phyloP scores from a whole-genome alignment of 2,113 vertebrate genomes.

The Tetrax tetrax region DNA sequence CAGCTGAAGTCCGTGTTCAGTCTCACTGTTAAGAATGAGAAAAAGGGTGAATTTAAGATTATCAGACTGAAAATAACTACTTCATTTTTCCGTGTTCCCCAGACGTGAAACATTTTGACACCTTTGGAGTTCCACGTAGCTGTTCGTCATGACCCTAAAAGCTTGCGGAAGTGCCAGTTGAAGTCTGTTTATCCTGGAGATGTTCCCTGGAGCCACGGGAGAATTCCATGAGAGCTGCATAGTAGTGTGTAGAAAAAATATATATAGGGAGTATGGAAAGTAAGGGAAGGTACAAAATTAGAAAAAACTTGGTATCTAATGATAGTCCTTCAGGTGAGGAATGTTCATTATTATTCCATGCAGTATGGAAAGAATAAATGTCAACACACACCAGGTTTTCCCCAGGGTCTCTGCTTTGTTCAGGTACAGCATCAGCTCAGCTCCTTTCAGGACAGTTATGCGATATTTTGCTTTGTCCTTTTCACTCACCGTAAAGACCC shows the following conservation, averaged over 20 bases:
- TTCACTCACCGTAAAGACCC: not conserved
- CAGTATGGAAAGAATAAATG: not conserved
- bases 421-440: not conserved
- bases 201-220: not conserved
- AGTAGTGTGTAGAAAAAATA: not conserved
- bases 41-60: not conserved
- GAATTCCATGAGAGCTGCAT: not conserved
- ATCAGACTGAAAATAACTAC: not conserved
- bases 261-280: not conserved
- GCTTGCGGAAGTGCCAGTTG: not conserved
- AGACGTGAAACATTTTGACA: not conserved
- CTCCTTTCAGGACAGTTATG: not conserved
- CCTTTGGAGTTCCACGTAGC: not conserved
- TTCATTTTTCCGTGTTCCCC: not conserved
- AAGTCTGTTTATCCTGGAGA: not conserved
- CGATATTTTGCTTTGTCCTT: not conserved
- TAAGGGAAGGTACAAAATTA: not conserved
- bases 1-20: not conserved
- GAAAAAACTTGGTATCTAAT: not conserved
- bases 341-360: not conserved
- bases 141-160: not conserved
- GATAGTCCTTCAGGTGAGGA: not conserved
- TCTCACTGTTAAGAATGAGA: not conserved
- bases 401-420: not conserved
- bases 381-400: not conserved